A percentile compares a stretch with the other conserved stretches of the same genome.
phyloP scores from a whole-genome alignment of 2,113 vertebrate species.

The Lepus americanus region DNA sequence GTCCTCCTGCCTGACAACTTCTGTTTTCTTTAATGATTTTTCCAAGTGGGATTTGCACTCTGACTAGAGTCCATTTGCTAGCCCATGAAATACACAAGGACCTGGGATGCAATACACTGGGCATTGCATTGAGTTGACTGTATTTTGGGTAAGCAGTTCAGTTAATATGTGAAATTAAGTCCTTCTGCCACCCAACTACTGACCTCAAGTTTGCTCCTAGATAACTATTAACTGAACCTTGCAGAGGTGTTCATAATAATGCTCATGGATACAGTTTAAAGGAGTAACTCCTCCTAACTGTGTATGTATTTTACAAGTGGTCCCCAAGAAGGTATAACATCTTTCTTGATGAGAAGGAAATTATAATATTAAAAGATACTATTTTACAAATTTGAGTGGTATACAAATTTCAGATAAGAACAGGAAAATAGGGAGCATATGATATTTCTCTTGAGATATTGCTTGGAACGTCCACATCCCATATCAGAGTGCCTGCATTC shows the following conservation, averaged over 20 bases:
- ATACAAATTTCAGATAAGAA: slow-evolving; percentile 44
- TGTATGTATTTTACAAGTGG: slow-evolving; percentile 44
- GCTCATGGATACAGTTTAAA: slow-evolving; percentile 19
- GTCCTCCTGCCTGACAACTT: neutral
- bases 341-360: neutral
- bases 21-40: slow-evolving; percentile 3
- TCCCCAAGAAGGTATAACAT: neutral
- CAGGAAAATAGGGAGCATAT: neutral
- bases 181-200: neutral
- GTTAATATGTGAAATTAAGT: neutral
- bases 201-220: neutral
- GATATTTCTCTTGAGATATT: no score
- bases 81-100: neutral
- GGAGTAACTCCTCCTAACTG: neutral
- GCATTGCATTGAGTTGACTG: neutral
- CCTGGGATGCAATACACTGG: neutral
- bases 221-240: neutral
- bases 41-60: neutral
- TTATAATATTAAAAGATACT: neutral
- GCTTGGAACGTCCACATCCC: no score
- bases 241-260: slow-evolving; percentile 45
- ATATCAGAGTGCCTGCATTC: no score
- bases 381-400: neutral
- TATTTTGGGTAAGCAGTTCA: slow-evolving; percentile 8
- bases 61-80: neutral